phyloP scores from a whole-genome alignment of 2,113 vertebrate genomes.

The Myotis lucifugus region DNA sequence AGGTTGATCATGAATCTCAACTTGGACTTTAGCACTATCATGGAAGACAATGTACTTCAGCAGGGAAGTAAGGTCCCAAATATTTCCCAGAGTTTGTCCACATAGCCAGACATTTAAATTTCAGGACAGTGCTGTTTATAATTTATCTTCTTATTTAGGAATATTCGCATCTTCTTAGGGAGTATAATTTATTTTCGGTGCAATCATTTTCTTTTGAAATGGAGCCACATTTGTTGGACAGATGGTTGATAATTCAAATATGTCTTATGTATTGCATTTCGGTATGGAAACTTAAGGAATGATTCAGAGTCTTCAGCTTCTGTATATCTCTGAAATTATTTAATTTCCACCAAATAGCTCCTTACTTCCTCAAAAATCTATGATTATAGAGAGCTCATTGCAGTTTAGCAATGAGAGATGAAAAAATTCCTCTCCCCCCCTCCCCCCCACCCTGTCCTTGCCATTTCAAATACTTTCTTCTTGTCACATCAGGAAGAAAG shows the following conservation, averaged over 20 bases:
- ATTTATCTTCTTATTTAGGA: constrained; percentile 25
- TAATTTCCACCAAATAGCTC: constrained; percentile 32
- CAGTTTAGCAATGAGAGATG: constrained; percentile 20
- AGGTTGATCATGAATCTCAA: background rate
- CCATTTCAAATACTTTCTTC: constrained; percentile 9
- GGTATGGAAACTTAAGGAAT: constrained; percentile 14
- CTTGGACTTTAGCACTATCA: background rate
- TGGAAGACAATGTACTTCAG: background rate
- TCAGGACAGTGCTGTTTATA: background rate
- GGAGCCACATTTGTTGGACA: background rate
- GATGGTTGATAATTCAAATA: constrained; percentile 12
- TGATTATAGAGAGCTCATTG: constrained; percentile 4
- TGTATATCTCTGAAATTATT: constrained; percentile 28
- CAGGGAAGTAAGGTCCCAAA: background rate
- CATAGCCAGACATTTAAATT: background rate
- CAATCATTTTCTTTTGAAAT: constrained; percentile 28
- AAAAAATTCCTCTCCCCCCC: background rate
- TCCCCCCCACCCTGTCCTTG: background rate
- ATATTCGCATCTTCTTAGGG: background rate
- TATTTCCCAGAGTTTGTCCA: background rate
- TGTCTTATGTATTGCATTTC: background rate
- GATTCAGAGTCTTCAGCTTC: background rate
- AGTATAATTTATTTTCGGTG: background rate
- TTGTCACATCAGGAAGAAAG: background rate
- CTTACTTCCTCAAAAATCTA: constrained; percentile 2